A percentile compares a stretch with the other conserved stretches of the same genome.
These are phyloP conservation scores for Thereva nobilitata DNA, from an alignment of 2,888 invertebrate species.

Conservation along the genomic window DNA sequence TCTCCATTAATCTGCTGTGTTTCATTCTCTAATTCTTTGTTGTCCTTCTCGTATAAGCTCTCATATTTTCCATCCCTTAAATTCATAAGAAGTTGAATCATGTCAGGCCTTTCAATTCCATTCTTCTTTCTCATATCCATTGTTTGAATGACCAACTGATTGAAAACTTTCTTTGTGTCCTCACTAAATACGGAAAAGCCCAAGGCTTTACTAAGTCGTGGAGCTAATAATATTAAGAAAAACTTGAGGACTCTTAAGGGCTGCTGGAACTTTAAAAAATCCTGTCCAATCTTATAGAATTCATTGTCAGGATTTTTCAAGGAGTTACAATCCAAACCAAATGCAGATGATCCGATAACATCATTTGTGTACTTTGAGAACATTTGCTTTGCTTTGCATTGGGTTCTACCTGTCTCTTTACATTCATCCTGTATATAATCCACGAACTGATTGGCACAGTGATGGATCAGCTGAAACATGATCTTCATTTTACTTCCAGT, in stretches of 20 bases:
- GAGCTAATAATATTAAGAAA: slow-evolving; percentile 40
- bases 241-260: slow-evolving; percentile 35
- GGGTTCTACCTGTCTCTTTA: slow-evolving; percentile 48
- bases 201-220: slow-evolving; percentile 40
- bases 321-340: slow-evolving; percentile 61
- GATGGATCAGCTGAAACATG: slow-evolving; percentile 44
- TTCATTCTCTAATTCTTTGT: background rate
- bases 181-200: slow-evolving; percentile 40
- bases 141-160: slow-evolving; percentile 51
- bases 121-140: slow-evolving; percentile 59
- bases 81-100: slow-evolving; percentile 62
- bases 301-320: slow-evolving; percentile 57
- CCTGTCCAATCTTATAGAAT: slow-evolving; percentile 59
- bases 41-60: slow-evolving; percentile 55
- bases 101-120: slow-evolving; percentile 61
- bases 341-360: slow-evolving; percentile 62
- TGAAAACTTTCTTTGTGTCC: slow-evolving; percentile 39
- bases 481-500: slow-evolving; percentile 59
- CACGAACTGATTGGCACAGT: slow-evolving; percentile 43
- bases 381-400: slow-evolving; percentile 22
- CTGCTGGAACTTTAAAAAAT: slow-evolving; percentile 50
- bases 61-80: background rate
- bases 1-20: slow-evolving; percentile 38
- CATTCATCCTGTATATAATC: slow-evolving; percentile 59
- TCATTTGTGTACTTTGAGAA: slow-evolving; percentile 37